phyloP scores from a whole-genome alignment of 2,888 invertebrate species.

The Leistus spinibarbis region DNA sequence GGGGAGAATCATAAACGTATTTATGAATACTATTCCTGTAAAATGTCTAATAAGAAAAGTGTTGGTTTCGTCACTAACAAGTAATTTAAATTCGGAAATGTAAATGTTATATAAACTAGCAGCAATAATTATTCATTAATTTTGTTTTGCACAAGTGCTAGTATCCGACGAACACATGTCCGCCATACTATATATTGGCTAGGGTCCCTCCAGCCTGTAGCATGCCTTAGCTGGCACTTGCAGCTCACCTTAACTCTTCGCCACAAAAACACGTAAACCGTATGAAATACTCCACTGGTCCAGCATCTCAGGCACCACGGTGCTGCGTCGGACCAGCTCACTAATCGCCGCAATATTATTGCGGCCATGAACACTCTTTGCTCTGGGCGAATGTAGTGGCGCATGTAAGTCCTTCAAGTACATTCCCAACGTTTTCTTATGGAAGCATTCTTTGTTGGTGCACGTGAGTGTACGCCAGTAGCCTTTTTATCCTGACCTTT shows the following conservation, averaged over 20 bases:
- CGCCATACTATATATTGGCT: slow-evolving; percentile 44
- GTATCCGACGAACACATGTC: slow-evolving; percentile 40
- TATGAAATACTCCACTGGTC: slow-evolving; percentile 8
- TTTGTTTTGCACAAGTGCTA: slow-evolving; percentile 8
- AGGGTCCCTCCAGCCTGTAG: slow-evolving; percentile 42
- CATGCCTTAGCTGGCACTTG: slow-evolving; percentile 21
- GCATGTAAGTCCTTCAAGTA: slow-evolving; percentile 36
- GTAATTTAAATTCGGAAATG: too few species aligned
- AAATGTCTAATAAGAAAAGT: too few species aligned
- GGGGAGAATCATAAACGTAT: too few species aligned
- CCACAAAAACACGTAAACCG: neutral
- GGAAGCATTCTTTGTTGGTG: neutral
- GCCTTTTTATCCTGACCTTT: slow-evolving; percentile 34
- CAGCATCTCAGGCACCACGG: slow-evolving; percentile 29
- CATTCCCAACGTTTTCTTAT: slow-evolving; percentile 17
- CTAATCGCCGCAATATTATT: neutral
- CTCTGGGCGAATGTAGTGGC: slow-evolving; percentile 20
- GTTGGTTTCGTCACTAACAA: too few species aligned
- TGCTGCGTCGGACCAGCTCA: slow-evolving; percentile 20
- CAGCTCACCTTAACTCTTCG: neutral
- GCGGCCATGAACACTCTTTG: neutral
- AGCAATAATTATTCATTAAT: too few species aligned
- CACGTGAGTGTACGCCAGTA: slow-evolving; percentile 11
- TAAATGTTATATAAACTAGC: too few species aligned
- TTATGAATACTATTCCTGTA: too few species aligned